Percentiles rank a stretch among this genome's conserved stretches.
phyloP scores from a whole-genome alignment of 2,113 vertebrate species.

The Odontophorus gujanensis region DNA sequence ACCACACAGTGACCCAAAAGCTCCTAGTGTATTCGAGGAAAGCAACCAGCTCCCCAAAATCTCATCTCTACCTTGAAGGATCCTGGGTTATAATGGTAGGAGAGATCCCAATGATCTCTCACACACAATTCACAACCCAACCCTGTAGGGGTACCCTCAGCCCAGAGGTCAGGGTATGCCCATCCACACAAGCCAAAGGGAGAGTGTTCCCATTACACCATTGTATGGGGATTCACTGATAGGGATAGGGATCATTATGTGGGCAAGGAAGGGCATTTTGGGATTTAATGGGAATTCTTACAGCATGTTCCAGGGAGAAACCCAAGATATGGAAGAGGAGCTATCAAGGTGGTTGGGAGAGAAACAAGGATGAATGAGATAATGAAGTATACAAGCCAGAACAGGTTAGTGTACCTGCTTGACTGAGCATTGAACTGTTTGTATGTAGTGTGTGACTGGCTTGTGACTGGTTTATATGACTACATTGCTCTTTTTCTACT shows the following conservation, averaged over 20 bases:
- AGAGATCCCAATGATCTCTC: not conserved
- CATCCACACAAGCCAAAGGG: not conserved
- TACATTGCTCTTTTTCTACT: too few species aligned
- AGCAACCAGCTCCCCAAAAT: not conserved
- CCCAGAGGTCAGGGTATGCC: not conserved
- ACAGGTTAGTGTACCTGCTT: not conserved
- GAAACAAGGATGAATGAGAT: not conserved
- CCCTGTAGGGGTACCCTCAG: too few species aligned
- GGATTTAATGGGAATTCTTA: not conserved
- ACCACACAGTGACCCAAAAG: accelerated
- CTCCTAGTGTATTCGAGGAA: not conserved
- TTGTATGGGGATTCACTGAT: too few species aligned
- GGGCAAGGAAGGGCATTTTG: not conserved
- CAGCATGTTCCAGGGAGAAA: not conserved
- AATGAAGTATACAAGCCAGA: not conserved
- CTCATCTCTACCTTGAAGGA: not conserved
- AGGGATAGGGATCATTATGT: not conserved
- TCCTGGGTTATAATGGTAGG: not conserved
- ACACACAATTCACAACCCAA: not conserved
- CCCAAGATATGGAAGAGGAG: not conserved
- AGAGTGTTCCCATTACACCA: not conserved
- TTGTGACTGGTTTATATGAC: not conserved
- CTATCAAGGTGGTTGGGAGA: not conserved
- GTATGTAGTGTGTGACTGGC: not conserved
- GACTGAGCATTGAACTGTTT: not conserved